phyloP scores from a whole-genome alignment of 2,888 invertebrate species.

The Camponotus fellah region DNA sequence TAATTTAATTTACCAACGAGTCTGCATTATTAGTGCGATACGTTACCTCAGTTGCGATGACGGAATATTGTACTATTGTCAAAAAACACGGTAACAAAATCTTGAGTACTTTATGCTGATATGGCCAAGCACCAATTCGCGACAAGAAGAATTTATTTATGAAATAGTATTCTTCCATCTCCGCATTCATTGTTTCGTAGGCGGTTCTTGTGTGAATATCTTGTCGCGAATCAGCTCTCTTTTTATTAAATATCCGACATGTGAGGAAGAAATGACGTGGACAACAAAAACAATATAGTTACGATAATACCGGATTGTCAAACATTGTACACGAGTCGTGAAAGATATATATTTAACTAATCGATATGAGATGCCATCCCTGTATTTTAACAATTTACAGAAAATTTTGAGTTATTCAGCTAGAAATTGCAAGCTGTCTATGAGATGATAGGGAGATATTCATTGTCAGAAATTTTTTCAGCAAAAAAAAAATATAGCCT shows the following conservation, averaged over 20 bases:
- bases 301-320: slow-evolving; percentile 11
- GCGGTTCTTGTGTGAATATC: not conserved
- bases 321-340: not conserved
- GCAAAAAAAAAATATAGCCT: not conserved
- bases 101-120: not conserved
- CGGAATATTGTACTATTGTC: not conserved
- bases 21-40: not conserved
- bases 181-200: not conserved
- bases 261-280: not conserved
- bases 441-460: not conserved
- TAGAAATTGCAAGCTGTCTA: not conserved
- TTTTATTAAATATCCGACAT: not conserved
- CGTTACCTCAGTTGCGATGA: not conserved
- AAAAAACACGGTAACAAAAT: not conserved
- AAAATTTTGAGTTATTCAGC: not conserved
- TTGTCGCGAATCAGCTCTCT: not conserved
- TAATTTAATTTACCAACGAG: not conserved
- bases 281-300: not conserved
- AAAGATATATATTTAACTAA: not conserved
- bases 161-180: slow-evolving; percentile 12
- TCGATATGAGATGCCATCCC: not conserved
- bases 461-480: not conserved
- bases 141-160: slow-evolving; percentile 5
- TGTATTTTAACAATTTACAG: not conserved
- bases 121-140: slow-evolving; percentile 25